Conservation (phyloP, 1,140 invertebrate genomes). For the Trichonephila clavipes region DNA sequence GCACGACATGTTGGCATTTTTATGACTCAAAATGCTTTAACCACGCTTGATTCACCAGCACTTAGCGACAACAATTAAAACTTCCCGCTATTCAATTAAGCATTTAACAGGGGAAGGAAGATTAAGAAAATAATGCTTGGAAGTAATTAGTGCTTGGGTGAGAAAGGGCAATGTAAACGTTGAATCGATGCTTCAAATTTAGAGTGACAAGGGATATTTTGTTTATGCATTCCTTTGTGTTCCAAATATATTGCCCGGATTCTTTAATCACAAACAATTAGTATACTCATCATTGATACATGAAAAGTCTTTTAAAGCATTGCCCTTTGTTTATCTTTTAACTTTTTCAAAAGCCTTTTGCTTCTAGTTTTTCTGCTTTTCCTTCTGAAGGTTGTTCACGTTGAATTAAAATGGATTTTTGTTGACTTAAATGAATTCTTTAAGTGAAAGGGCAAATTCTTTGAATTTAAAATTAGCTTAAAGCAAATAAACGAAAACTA, state of each 20-base stretch:
- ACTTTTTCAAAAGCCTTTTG: neutral
- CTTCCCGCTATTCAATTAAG: constrained; percentile 7
- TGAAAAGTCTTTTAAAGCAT: neutral
- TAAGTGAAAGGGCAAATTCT: no score
- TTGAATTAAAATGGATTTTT: neutral
- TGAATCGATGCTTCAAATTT: constrained; percentile 2
- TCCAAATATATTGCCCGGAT: neutral
- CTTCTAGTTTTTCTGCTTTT: neutral
- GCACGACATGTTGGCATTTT: constrained; percentile 19
- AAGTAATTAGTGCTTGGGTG: neutral
- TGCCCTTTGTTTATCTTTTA: neutral
- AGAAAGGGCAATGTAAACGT: neutral
- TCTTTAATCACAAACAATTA: neutral
- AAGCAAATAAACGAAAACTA: no score
- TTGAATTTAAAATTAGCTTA: no score
- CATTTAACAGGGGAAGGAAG: constrained; percentile 21
- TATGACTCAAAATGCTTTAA: constrained; percentile 18
- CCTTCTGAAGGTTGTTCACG: neutral
- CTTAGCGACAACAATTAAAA: constrained; percentile 22
- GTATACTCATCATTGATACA: neutral
- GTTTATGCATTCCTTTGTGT: neutral
- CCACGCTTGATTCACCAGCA: constrained; percentile 6
- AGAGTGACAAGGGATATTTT: constrained; percentile 27
- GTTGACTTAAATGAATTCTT: no score
- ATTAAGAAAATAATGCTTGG: constrained; percentile 34